Evolutionary conservation across 2,797 vertebrate species (phyloP).

Genomic region (Mus minutoides): DNA sequence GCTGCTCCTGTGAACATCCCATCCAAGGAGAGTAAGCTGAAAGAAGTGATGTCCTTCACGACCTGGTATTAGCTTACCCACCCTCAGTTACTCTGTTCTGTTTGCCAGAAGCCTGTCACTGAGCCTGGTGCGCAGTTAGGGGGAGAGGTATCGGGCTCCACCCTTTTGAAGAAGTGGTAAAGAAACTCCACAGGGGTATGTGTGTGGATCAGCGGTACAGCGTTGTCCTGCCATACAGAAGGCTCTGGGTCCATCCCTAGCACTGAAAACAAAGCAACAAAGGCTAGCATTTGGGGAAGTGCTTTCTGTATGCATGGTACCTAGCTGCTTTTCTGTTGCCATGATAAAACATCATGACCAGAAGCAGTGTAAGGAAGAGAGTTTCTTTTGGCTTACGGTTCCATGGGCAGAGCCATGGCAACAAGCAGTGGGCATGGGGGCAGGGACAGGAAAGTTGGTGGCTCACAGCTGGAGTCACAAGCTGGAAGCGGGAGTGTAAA

Average conservation of each 20-base stretch:
- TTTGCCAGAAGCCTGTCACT: neutral
- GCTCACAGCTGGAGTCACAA: neutral
- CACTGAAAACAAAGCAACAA: neutral
- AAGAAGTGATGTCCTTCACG: neutral
- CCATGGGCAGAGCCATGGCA: neutral
- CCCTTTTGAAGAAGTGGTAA: neutral
- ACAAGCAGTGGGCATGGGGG: neutral
- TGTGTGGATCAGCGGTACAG: neutral
- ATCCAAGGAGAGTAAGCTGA: neutral
- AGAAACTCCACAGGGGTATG: neutral
- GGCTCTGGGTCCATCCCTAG: neutral
- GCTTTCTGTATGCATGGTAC: neutral
- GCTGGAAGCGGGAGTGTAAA: neutral
- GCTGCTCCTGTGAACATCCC: neutral
- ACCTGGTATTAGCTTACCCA: neutral
- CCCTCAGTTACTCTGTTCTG: neutral
- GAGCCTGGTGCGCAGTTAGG: neutral
- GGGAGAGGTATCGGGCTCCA: neutral
- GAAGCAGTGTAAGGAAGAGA: neutral
- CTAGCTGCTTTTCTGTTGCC: neutral
- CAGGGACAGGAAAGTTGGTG: neutral
- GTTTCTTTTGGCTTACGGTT: neutral
- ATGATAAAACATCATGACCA: neutral
- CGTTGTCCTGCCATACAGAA: neutral
- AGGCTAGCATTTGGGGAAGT: neutral